These are phyloP conservation scores for Lasius platythorax DNA, from an alignment of 2,888 invertebrate genomes.

Conservation along the genomic window DNA sequence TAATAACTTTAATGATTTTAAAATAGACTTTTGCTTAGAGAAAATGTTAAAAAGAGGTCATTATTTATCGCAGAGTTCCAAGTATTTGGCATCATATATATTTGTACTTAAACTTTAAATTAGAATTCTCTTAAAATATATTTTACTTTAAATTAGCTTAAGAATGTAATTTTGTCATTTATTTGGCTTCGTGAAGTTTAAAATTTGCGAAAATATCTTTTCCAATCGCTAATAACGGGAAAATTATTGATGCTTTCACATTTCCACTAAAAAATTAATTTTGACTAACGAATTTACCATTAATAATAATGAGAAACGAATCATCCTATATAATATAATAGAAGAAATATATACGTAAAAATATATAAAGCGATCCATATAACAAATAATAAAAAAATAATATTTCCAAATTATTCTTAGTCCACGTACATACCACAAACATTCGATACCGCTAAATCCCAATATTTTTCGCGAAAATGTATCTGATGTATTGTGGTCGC, in stretches of 20 bases:
- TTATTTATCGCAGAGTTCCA: neutral
- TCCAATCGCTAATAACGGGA: too few species aligned
- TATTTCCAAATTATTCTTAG: neutral
- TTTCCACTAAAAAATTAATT: too few species aligned
- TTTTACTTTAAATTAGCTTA: neutral
- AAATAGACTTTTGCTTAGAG: neutral
- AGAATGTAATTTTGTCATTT: neutral
- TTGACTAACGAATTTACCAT: too few species aligned
- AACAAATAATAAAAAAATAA: neutral
- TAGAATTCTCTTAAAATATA: neutral
- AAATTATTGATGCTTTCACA: too few species aligned
- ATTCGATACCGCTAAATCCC: neutral
- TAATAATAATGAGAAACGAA: neutral
- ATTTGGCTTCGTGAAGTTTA: neutral
- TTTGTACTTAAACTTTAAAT: neutral
- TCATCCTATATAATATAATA: neutral
- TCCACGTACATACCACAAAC: neutral
- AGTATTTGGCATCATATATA: neutral
- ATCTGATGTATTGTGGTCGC: slow-evolving; percentile 39
- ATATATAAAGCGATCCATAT: neutral
- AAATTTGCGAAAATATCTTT: too few species aligned
- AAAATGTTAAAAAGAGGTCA: neutral
- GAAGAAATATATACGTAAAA: neutral
- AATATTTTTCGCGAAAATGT: slow-evolving; percentile 12
- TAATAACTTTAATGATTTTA: neutral